Conservation (phyloP, 2,113 vertebrate genomes). For the Neotoma lepida region DNA sequence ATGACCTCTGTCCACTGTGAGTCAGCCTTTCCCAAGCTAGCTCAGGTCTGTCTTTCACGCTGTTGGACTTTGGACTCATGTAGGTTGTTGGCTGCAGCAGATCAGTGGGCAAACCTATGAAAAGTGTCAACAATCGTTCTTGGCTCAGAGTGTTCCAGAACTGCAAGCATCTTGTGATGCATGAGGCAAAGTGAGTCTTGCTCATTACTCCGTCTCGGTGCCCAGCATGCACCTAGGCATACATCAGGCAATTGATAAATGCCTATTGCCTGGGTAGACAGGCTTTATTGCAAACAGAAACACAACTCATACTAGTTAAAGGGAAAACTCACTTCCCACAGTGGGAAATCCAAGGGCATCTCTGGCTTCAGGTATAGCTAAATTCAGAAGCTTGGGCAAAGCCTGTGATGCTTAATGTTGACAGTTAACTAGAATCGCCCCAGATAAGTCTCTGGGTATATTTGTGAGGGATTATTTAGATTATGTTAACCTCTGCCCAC, state of each 20-base stretch:
- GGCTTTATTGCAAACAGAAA: not conserved
- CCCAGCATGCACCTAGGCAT: not conserved
- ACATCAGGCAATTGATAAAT: not conserved
- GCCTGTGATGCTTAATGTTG: not conserved
- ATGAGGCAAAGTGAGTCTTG: not conserved
- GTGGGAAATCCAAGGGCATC: accelerated
- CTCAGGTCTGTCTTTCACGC: accelerated
- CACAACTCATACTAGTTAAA: not conserved
- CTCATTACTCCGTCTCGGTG: not conserved
- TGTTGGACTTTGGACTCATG: accelerated
- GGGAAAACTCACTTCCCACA: not conserved
- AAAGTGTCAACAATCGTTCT: not conserved
- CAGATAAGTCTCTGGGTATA: not conserved
- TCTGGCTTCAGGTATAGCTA: not conserved
- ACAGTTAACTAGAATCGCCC: not conserved
- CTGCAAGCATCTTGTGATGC: accelerated
- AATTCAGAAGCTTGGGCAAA: not conserved
- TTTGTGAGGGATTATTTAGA: not conserved
- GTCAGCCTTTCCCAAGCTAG: not conserved
- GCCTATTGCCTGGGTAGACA: not conserved
- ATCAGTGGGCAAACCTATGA: not conserved
- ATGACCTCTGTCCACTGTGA: accelerated
- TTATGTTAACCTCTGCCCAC: not conserved
- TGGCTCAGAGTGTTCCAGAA: not conserved
- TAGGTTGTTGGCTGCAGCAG: too few relatives aligned